A percentile compares a stretch with the other conserved stretches of the same genome.
Conservation (phyloP, 1,140 invertebrate genomes). For the Druon quercuslanigerum region DNA sequence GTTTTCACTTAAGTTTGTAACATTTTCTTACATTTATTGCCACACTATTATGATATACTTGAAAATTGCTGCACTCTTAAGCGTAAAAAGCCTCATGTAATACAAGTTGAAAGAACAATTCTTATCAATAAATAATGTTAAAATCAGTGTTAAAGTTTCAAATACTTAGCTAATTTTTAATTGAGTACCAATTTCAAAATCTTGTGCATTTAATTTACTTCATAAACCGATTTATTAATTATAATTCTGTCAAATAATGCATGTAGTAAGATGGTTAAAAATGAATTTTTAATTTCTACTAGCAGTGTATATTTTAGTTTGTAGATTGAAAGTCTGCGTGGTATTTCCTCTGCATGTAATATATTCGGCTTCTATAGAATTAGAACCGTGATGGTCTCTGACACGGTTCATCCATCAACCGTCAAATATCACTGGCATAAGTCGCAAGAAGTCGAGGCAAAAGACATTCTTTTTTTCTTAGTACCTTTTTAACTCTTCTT, state of each 20-base stretch:
- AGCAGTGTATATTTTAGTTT: not conserved
- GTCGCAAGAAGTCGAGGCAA: slow-evolving; percentile 7
- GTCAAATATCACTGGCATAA: slow-evolving; percentile 42
- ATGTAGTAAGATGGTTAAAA: too few relatives aligned
- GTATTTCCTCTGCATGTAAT: slow-evolving; percentile 41
- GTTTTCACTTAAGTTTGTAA: slow-evolving; percentile 31
- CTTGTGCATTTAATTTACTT: too few relatives aligned
- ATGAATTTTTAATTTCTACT: not conserved
- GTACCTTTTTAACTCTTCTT: slow-evolving; percentile 1
- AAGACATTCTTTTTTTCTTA: not conserved
- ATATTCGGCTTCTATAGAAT: slow-evolving; percentile 50
- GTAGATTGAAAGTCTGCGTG: not conserved
- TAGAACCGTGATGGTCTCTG: slow-evolving; percentile 23
- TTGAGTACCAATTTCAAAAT: too few relatives aligned
- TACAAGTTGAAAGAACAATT: slow-evolving; percentile 6
- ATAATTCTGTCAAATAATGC: too few relatives aligned
- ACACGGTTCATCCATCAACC: slow-evolving; percentile 50
- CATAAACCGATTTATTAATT: too few relatives aligned
- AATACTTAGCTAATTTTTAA: too few relatives aligned
- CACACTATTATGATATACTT: slow-evolving; percentile 15
- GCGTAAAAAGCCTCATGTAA: not conserved
- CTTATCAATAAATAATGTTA: not conserved
- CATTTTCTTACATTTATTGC: slow-evolving; percentile 30
- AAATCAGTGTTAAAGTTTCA: not conserved
- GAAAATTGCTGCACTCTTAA: slow-evolving; percentile 20